A percentile compares a stretch with the other conserved stretches of the same genome.
Evolutionary conservation across 2,113 vertebrate species (phyloP).

Genomic region (Phainopepla nitens): DNA sequence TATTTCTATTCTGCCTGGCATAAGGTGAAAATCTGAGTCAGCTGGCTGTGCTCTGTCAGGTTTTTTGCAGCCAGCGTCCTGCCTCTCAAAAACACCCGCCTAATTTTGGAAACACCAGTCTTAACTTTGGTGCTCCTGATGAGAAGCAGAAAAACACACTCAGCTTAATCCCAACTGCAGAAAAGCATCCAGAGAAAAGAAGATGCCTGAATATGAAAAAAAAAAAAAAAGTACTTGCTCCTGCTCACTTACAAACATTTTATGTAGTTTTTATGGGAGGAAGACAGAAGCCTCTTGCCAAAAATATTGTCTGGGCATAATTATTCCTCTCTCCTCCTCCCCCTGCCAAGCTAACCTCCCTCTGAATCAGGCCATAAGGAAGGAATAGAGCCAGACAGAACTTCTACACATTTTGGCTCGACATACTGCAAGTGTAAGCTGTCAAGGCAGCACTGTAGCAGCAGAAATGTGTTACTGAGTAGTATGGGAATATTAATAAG

Average conservation of each 20-base stretch:
- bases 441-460: slow-evolving; percentile 18
- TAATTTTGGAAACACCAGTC: slow-evolving; percentile 41
- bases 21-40: slow-evolving; percentile 36
- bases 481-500: slow-evolving; percentile 43
- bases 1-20: slow-evolving; percentile 49
- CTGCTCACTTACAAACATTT: neutral
- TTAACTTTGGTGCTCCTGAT: neutral
- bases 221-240: neutral
- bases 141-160: slow-evolving; percentile 19
- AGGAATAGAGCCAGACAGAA: slow-evolving; percentile 33
- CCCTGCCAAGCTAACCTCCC: neutral
- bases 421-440: neutral
- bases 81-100: slow-evolving; percentile 15
- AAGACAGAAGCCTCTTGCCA: slow-evolving; percentile 30
- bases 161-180: neutral
- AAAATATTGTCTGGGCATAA: slow-evolving; percentile 1
- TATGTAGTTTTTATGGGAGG: neutral
- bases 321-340: neutral
- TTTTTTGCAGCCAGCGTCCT: neutral
- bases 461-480: neutral
- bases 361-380: slow-evolving; percentile 48
- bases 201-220: neutral
- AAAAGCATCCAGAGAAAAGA: neutral
- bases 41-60: neutral
- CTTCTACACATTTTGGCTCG: slow-evolving; percentile 27